Base-by-base conservation (phyloP, 92 coral and sea anemone species). In the Zoanthus gigantus region DNA sequence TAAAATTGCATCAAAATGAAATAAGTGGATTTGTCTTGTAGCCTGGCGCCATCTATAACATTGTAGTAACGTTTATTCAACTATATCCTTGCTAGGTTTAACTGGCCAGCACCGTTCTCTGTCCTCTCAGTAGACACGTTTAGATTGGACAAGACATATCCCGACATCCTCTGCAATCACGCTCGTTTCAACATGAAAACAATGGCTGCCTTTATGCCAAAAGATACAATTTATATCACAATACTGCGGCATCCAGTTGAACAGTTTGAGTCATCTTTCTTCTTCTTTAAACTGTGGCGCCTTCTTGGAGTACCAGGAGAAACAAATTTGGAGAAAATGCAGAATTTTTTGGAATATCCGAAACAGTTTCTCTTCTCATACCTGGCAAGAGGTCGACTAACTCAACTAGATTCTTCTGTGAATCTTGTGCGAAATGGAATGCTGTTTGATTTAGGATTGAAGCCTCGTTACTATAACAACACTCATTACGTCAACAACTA, bases 161-260 rank as follows among this genome's bases (percentile, higher is more conserved):
- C 98, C 46, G 88, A 91, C 72, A 89, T 94, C 76, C 93, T 94
- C 8, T 92, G 95, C 91, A 94, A 93, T 56, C 98, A 94, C 71
- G 98, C 98, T 13, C 90, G 98, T 14, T 90, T 84, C 90, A 92
- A 92, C 80, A 86, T 52, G 69, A 61, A 48, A 3, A 87, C 98
- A 0, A 69, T 94, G 90, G 67, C 84, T 32, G 63, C 84, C 58
- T 74, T 94, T 46, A 89, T 94, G 56, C 98, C 95, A 37, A 93
- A 90, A 71, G 79, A 82, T 30, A 56, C 89, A 30, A 56, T 58
- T 29, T 94, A 94, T 76, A 63, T 94, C 37, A 92, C 98, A 6
- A 52, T 94, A 34, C 48, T 94, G 32, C 85, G 98, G 9, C 92
- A 94, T 32, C 98, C 98, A 14, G 42, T 88, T 8, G 72, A 86